Evolutionary conservation across 92 coral and sea anemone genomes (phyloP), one percentile per base, ranked within the genome.

Genomic region (Galaxea fascicularis): DNA sequence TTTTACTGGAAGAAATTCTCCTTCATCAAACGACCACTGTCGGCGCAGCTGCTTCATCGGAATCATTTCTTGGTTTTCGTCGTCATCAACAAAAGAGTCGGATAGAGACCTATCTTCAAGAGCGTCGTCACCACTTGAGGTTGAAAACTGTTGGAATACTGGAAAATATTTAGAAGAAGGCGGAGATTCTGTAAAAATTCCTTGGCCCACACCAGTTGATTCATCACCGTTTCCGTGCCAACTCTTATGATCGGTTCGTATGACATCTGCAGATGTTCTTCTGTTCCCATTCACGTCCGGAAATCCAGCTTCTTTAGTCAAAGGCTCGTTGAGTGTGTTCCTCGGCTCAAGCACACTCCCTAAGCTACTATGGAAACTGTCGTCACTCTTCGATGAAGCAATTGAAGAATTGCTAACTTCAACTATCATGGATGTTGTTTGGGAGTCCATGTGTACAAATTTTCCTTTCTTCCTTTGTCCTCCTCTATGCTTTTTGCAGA

Each of bases 171-270:
- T 65, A 20, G 78, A 51, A 22, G 69, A 56, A 29, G 67, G 58
- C 16, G 71, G 78, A 39, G 77, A 58, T 57, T 71, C 70, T 8
- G 86, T 82, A 26, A 82, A 82, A 70, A 71, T 82, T 11, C 78
- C 69, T 70, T 41, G 25, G 25, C 70, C 69, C 58, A 82, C 70
- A 10, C 77, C 58, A 3, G 39, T 21, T 41, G 78, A 59, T 4
- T 39, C 59, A 0, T 59, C 64, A 15, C 70, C 86, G 78, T 70
- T 56, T 26, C 77, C 77, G 22, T 70, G 69, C 86, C 86, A 82
- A 58, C 66, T 82, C 39, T 59, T 39, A 39, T 41, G 78, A 18
- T 71, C 71, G n/a, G 24, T 46, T 21, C 41, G 69, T 11, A 20
- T 47, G 6, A 9, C 70, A 25, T 31, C 16, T 8, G 26, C 18